Base-by-base conservation (phyloP, 2,888 invertebrate species). In the Euzophera pinguis region DNA sequence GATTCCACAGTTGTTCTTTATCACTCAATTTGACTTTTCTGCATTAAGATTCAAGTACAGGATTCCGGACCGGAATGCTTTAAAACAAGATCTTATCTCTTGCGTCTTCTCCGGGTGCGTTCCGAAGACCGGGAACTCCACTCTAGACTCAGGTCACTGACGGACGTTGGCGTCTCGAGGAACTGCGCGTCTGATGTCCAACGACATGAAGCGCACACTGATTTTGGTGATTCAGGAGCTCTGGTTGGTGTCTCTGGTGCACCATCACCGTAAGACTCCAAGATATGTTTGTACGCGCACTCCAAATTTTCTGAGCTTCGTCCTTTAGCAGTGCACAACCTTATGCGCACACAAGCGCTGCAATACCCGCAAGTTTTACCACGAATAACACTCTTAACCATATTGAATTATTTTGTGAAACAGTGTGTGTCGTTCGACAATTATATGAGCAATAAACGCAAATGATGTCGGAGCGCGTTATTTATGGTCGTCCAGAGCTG, bases 141-240 rank as follows among this genome's bases (percentile, higher is more conserved):
- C 62, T 89, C 89, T 55, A 85, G 68, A 59, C 88, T 89, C 54
- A 88, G 77, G 58, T 88, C 89, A 61, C 86, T 87, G 1, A 80
- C 76, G 1, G 88, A 88, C 0, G 82, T 75, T 29, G 86, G 87
- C n/a, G 85, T 84, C 63, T 90, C 90, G 8, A 84, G 87, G 59
- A 90, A 90, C 71, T 90, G 89, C 3, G 89, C 90, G 58, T 89
- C 78, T 0, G 90, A 90, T 0, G 90, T 90, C 90, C 90, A 90
- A 12, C 90, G 77, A 53, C 90, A 90, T 22, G 88, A 86, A 38
- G 75, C 85, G 58, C 90, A 90, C 4, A 67, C 76, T 6, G 82
- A 67, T 56, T 83, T 84, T 0, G 83, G 78, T 1, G 78, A 64
- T 35, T 83, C 81, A 8, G 73, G 74, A 35, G 75, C 53, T 56